phyloP scores from a whole-genome alignment of 2,888 invertebrate genomes.

The Sycophila texana region DNA sequence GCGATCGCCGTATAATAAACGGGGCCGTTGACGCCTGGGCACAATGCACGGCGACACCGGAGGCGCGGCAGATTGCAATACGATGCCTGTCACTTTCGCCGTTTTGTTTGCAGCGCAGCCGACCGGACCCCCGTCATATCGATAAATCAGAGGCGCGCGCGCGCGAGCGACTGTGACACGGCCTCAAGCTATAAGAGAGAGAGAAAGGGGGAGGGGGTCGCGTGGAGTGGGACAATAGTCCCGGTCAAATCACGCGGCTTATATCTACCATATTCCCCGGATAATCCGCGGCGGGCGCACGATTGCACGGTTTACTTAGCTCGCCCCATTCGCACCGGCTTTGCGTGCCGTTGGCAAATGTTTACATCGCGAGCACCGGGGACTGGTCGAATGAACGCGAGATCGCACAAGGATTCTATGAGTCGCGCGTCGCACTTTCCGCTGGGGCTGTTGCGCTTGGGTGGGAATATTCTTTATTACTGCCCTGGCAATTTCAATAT shows the following conservation, averaged over 20 bases:
- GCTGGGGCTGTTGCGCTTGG: too few species aligned
- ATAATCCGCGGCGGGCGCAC: conserved; percentile 57
- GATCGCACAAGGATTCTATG: not conserved
- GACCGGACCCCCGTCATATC: conserved; percentile 33
- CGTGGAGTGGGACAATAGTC: conserved; percentile 36
- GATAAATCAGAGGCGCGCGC: conserved; percentile 48
- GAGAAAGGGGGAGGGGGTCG: not conserved
- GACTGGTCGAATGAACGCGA: conserved; percentile 1
- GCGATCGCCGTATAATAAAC: not conserved
- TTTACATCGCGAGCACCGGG: conserved; percentile 54
- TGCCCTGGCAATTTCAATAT: too few species aligned
- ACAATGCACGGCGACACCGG: too few species aligned
- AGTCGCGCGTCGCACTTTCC: too few species aligned
- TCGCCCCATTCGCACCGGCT: conserved; percentile 61
- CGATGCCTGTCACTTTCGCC: conserved; percentile 45
- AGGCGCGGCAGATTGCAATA: conserved; percentile 20
- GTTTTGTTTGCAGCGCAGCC: conserved; percentile 40
- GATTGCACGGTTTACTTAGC: conserved; percentile 61
- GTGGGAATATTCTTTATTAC: too few species aligned
- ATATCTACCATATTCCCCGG: conserved; percentile 57
- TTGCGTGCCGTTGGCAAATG: conserved; percentile 63
- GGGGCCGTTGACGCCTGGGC: not conserved
- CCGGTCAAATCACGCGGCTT: conserved; percentile 52
- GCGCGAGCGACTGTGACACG: not conserved
- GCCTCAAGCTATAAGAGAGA: not conserved